Base-by-base conservation (phyloP, 1,140 invertebrate genomes). In the Reticulitermes speratus region DNA sequence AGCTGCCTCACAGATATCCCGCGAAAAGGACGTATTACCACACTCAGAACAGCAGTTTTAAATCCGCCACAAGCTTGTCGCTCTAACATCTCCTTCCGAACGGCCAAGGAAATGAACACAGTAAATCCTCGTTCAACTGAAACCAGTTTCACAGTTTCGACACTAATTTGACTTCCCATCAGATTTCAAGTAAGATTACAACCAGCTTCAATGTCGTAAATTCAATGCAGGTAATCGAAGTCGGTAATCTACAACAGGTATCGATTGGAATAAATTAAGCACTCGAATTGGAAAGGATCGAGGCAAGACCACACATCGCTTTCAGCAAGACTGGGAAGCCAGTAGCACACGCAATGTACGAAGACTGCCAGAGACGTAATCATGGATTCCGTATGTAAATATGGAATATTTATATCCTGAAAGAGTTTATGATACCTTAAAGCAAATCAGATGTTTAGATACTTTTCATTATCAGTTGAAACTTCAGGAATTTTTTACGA, bases 231-330 rank as follows among this genome's bases (percentile, higher is more conserved):
- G n/a, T 75, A 75, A 75, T 75, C 65, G n/a, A 75, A 75, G 65
- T 75, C 65, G 65, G 65, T 75, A 30, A 75, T 75, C 65, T 75
- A 75, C 6, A 75, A 75, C 25, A 30, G 14, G 65, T 30, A 30
- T 75, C n/a, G 25, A 75, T 23, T 75, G 65, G 65, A 75, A 75
- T 75, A 75, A 75, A 75, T 75, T 75, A 75, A 75, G 65, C 65
- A n/a, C 65, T n/a, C 9, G 25, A 75, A 75, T n/a, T 75, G 65
- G 65, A 25, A 75, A 2, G 65, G 65, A 75, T 30, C 8, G 9
- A 25, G 25, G 19, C 59, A 75, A 75, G 25, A 75, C 25, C 65
- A 75, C n/a, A 75, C n/a, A 30, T 75, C 25, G 65, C 65, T 9
- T n/a, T 25, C 65, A 75, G 65, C 25, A 30, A 16, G 59, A 19